A percentile compares a stretch with the other conserved stretches of the same genome.
These are phyloP conservation scores for Ennomos quercinarius DNA, from an alignment of 2,888 invertebrate species.

Conservation along the genomic window DNA sequence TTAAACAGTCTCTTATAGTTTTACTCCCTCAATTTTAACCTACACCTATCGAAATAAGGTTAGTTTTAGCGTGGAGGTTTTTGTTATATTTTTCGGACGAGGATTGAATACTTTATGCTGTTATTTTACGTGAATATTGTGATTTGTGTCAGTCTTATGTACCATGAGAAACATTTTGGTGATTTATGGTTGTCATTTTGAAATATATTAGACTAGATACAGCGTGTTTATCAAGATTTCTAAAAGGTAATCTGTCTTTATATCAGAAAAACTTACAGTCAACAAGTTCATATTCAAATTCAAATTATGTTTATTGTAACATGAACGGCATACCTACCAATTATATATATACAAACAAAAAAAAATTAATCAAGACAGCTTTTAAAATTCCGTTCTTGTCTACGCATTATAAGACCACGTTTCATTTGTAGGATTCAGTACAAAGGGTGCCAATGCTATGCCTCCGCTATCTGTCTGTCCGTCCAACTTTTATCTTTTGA, in stretches of 20 bases:
- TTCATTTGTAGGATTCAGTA: no score
- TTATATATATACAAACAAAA: no score
- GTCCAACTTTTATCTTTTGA: no score
- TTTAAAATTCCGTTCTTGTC: slow-evolving; percentile 2
- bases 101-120: slow-evolving; percentile 42
- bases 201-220: slow-evolving; percentile 22
- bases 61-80: slow-evolving; percentile 7
- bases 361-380: background rate
- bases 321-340: no score
- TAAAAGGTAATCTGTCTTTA: background rate
- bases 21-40: slow-evolving; percentile 7
- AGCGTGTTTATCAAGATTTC: slow-evolving; percentile 14
- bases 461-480: no score
- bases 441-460: no score
- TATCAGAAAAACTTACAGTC: no score
- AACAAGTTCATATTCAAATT: no score
- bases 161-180: slow-evolving; percentile 37
- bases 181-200: slow-evolving; percentile 26
- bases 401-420: no score
- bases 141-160: slow-evolving; percentile 39
- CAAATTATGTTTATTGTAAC: no score
- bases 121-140: slow-evolving; percentile 42
- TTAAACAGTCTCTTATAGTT: slow-evolving; percentile 33
- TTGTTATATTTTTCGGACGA: slow-evolving; percentile 27
- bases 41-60: slow-evolving; percentile 19